These are phyloP conservation scores for Dasysyrphus albostriatus DNA, from an alignment of 2,888 invertebrate species.

Conservation along the genomic window DNA sequence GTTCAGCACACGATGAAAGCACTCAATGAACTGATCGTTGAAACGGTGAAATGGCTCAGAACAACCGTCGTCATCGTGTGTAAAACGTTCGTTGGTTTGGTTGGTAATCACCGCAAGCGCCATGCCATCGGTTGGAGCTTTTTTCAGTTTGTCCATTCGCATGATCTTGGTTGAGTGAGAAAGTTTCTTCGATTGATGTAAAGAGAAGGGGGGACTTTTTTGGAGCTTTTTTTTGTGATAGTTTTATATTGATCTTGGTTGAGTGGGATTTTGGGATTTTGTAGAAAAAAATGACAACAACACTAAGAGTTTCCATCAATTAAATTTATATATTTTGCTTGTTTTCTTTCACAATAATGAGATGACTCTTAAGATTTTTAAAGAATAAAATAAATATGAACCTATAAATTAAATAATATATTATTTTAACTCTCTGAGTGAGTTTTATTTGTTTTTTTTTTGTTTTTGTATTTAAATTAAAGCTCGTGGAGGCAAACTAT, in stretches of 20 bases:
- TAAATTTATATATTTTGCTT: not conserved
- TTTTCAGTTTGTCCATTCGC: constrained; percentile 8
- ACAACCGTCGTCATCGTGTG: constrained; percentile 35
- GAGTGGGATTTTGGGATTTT: constrained; percentile 12
- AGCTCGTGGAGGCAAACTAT: not conserved
- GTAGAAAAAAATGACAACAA: not conserved
- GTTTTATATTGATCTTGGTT: constrained; percentile 16
- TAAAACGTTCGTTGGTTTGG: constrained; percentile 6
- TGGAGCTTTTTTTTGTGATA: constrained; percentile 23
- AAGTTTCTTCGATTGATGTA: constrained; percentile 18
- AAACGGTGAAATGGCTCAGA: constrained; percentile 37
- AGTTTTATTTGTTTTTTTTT: too few relatives aligned
- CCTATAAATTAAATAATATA: not conserved
- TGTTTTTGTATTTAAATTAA: not conserved
- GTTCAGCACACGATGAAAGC: constrained; percentile 61
- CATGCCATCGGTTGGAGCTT: constrained; percentile 37
- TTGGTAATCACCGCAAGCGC: not conserved
- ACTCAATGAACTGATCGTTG: constrained; percentile 68
- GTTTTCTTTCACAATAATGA: not conserved
- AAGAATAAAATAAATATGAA: not conserved
- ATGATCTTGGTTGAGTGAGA: constrained; percentile 47
- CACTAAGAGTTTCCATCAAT: not conserved
- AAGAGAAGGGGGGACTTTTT: not conserved
- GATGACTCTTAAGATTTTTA: not conserved
- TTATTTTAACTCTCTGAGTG: not conserved